Percentiles rank a stretch among this genome's conserved stretches.
Conservation (phyloP, 2,888 invertebrate species). For the Acleris cristana region DNA sequence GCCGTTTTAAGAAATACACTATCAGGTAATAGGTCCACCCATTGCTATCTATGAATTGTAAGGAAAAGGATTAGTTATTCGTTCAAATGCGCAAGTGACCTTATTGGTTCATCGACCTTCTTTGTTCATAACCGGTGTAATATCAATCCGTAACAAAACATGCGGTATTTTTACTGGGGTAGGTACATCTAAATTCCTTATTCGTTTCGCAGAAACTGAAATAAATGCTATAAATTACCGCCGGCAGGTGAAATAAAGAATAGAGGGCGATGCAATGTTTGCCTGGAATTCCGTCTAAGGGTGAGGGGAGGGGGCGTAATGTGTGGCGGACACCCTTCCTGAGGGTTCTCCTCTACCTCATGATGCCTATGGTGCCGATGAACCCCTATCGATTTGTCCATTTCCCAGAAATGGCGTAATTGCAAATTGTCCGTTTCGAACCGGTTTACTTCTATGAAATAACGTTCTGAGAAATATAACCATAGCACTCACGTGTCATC, state of each 20-base stretch:
- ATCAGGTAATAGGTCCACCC: conserved; percentile 49
- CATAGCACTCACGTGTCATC: conserved; percentile 21
- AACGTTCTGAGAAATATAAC: conserved; percentile 31
- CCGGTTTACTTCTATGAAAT: conserved; percentile 35
- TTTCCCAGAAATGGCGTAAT: conserved; percentile 74
- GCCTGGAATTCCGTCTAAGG: conserved; percentile 70
- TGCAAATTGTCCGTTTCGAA: conserved; percentile 58
- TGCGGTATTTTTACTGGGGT: too few species aligned
- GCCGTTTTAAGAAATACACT: conserved; percentile 59
- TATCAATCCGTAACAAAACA: too few species aligned
- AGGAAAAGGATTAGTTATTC: too few species aligned
- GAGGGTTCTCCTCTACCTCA: conserved; percentile 69
- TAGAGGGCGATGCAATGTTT: conserved; percentile 64
- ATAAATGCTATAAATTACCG: conserved; percentile 41
- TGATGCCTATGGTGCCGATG: conserved; percentile 79
- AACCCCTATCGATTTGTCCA: conserved; percentile 78
- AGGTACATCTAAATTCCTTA: conserved; percentile 23
- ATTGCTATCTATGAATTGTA: too few species aligned
- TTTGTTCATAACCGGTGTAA: not conserved
- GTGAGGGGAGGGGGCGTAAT: conserved; percentile 66
- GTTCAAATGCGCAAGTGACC: too few species aligned
- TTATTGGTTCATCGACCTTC: not conserved
- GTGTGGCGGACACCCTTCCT: conserved; percentile 71
- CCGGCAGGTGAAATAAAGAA: conserved; percentile 67
- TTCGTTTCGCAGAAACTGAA: conserved; percentile 38